Evolutionary conservation across 2,888 invertebrate species (phyloP), one percentile per base, ranked within the genome.

Genomic region (Cenopis cana): DNA sequence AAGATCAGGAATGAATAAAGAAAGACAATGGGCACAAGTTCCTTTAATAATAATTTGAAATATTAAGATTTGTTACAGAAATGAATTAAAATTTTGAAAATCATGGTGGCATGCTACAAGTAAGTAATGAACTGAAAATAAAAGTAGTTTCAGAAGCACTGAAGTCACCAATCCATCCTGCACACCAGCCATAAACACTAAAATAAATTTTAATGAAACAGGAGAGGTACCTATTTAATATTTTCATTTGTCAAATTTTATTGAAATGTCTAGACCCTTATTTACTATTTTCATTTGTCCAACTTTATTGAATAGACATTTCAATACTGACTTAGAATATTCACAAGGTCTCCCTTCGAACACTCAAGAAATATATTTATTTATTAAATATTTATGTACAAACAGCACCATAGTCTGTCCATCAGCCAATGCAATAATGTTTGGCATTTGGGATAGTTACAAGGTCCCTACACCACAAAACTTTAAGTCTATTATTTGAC

Each of bases 11-110:
- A n/a, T n/a, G n/a, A n/a, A n/a, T n/a, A n/a, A n/a, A n/a, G n/a
- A n/a, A n/a, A n/a, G 14, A 46, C n/a, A 52, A 29, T 52, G 38
- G n/a, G 14, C 18, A 61, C 0, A 12, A 24, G 14, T 50, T 17
- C 18, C 12, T 50, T 49, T n/a, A 5, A 41, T 3, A 41, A 11
- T 46, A 46, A n/a, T n/a, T n/a, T 12, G 12, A 46, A 52, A 20
- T 52, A 24, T 52, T 50, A 50, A 33, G 50, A 18, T 10, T 17
- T 50, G 46, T 46, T 46, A 46, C 46, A 50, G 50, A 50, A 50
- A 29, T 55, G 29, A 29, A 55, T 29, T 29, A 55, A 36, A 62
- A 62, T 52, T 52, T 62, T 36, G 52, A 62, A 50, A 50, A 60
- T 29, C n/a, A 62, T 52, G 33, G 49, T 50, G 33, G 20, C 52